A percentile compares a stretch with the other conserved stretches of the same genome.
phyloP scores from a whole-genome alignment of 2,113 vertebrate genomes.

The Leptosomus discolor region DNA sequence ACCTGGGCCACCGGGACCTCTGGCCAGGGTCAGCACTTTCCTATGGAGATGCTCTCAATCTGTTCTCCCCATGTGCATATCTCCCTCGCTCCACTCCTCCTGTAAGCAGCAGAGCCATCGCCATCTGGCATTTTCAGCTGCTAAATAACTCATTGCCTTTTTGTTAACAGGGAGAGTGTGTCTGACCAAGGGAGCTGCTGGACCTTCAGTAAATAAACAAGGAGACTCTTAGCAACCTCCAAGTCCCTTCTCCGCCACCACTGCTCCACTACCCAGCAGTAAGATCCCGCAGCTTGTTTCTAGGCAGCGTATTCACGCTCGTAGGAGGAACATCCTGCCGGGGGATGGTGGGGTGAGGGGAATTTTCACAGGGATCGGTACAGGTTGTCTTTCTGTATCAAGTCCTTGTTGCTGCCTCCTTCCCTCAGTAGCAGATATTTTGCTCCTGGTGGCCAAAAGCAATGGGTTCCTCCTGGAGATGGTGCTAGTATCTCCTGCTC shows the following conservation, averaged over 20 bases:
- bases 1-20: background rate
- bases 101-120: background rate
- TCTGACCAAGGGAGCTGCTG: background rate
- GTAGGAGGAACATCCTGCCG: background rate
- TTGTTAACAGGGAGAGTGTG: slow-evolving; percentile 42
- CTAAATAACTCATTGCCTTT: slow-evolving; percentile 59
- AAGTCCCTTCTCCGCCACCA: background rate
- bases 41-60: background rate
- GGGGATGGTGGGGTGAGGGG: background rate
- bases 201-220: slow-evolving; percentile 20
- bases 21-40: background rate
- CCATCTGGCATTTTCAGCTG: slow-evolving; percentile 54
- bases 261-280: background rate
- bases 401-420: background rate
- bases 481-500: background rate
- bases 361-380: background rate
- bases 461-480: background rate
- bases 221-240: background rate
- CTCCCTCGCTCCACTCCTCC: background rate
- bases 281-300: background rate
- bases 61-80: background rate
- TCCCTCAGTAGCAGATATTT: background rate
- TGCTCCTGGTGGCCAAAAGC: background rate
- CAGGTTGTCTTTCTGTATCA: background rate
- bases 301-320: rapidly evolving